Base-by-base conservation (phyloP, 2,113 vertebrate genomes). In the Marmota monax region DNA sequence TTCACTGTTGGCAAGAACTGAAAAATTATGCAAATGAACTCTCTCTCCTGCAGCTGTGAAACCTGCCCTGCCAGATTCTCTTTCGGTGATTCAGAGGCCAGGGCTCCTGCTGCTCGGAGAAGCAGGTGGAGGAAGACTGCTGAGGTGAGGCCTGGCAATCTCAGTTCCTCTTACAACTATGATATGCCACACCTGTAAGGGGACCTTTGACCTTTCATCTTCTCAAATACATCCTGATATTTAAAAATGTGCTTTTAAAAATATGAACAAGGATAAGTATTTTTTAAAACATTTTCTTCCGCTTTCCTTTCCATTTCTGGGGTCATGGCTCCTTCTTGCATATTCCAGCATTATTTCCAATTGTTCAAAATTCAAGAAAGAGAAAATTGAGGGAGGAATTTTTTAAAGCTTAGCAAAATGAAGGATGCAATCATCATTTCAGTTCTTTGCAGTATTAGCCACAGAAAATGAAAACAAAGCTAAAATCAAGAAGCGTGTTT, bases 31-130 rank as follows among this genome's bases (percentile, higher is more conserved):
- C 94, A 93, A 95, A 85, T 84, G 87, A 87, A 93, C 83, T 9
- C 32, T 63, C 51, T 9, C n/a, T 63, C 51, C 2, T 32, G 51
- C 29, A 39, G 76, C 65, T 2, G 42, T 48, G 45, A 74, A 97
- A 96, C 96, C 91, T 88, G 97, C 63, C 70, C 16, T 16, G 29
- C 96, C 65, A 84, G 95, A 97, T 98, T 98, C 69, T 88, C 73
- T 67, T n/a, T 61, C 7, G 1, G 48, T 98, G 97, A 98, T 37
- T 97, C 96, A 96, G 58, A 86, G 84, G 34, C 34, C 29, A 90
- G 67, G 45, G 65, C 27, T 56, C n/a, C 56, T 70, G 25, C 34
- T 73, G 58, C 63, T 42, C 37, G 0, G 2, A 5, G 10, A 51
- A 93, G 74, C 79, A 92, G 76, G 88, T 90, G 94, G 73, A 48